phyloP scores from a whole-genome alignment of 2,888 invertebrate species.

The Ariolimax columbianus region DNA sequence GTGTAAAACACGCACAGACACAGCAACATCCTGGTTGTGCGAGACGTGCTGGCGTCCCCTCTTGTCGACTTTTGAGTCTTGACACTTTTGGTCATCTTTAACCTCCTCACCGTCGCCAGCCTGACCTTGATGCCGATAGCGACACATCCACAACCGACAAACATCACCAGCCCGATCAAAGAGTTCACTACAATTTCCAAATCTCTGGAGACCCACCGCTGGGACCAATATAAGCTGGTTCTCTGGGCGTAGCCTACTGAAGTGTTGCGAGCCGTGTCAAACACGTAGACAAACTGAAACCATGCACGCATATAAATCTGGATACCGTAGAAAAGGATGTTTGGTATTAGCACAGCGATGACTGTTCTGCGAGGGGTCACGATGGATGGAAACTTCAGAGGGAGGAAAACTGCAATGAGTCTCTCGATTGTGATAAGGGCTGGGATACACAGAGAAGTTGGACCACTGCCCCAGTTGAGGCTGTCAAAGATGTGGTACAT shows the following conservation, averaged over 20 bases:
- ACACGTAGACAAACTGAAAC: conserved; percentile 40
- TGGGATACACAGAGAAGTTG: conserved; percentile 16
- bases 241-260: conserved; percentile 9
- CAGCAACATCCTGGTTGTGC: conserved; percentile 17
- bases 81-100: neutral
- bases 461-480: conserved; percentile 35
- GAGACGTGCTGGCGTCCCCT: neutral
- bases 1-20: conserved; percentile 24
- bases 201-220: neutral
- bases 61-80: neutral
- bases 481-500: conserved; percentile 40
- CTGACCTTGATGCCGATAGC: conserved; percentile 37
- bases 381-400: conserved; percentile 22
- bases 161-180: neutral
- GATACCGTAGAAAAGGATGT: neutral
- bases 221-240: conserved; percentile 27
- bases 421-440: conserved; percentile 29
- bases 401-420: conserved; percentile 32
- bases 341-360: neutral
- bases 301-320: conserved; percentile 27
- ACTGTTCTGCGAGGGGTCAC: conserved; percentile 25
- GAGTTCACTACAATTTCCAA: conserved; percentile 20
- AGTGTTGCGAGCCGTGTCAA: neutral
- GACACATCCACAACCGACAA: conserved; percentile 24
- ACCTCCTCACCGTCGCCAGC: conserved; percentile 6